Evolutionary conservation across 2,113 vertebrate genomes (phyloP), one percentile per base, ranked within the genome.

Genomic region (Merops nubicus): DNA sequence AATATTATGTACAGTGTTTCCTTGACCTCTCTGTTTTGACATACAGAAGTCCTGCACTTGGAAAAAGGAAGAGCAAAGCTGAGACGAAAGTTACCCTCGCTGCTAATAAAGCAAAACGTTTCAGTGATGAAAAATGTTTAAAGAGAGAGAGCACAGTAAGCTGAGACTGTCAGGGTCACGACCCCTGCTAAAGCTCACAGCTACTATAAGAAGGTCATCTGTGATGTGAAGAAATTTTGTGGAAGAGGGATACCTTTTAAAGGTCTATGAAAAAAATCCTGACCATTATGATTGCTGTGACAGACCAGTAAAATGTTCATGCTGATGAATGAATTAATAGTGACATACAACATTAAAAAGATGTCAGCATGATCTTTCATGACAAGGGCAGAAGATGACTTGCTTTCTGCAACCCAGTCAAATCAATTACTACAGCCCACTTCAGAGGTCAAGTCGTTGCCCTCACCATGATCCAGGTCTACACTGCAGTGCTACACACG

Each of bases 361-460:
- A 21, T 65, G 54, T 43, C 94, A 81, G 54, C 50, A 22, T 47
- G 83, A 40, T 74, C 67, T 83, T 57, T 76, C 50, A 62, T 6
- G 29, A 29, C 68, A 77, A 89, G 83, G 86, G 91, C 72, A 91
- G 47, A 48, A 20, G 72, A 93, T 48, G 40, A 53, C n/a, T 6
- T 62, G 45, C 54, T 65, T 91, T 79, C 72, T 93, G 72, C 54
- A 80, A 9, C 29, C 3, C 54, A 81, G 88, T 63, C 72, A 67
- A 74, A 93, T 88, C 88, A 88, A 94, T 94, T 97, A 83, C 75
- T 43, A 1, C 19, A 53, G 40, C 48, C n/a, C 28, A 31, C 50
- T 74, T 69, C 72, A 77, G 76, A 92, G 72, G 75, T 91, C 91
- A 86, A 0, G 38, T 91, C 6, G 0, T 25, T 93, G 60, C 59